Conservation (phyloP, 2,888 invertebrate genomes). For the Capitulum mitella region DNA sequence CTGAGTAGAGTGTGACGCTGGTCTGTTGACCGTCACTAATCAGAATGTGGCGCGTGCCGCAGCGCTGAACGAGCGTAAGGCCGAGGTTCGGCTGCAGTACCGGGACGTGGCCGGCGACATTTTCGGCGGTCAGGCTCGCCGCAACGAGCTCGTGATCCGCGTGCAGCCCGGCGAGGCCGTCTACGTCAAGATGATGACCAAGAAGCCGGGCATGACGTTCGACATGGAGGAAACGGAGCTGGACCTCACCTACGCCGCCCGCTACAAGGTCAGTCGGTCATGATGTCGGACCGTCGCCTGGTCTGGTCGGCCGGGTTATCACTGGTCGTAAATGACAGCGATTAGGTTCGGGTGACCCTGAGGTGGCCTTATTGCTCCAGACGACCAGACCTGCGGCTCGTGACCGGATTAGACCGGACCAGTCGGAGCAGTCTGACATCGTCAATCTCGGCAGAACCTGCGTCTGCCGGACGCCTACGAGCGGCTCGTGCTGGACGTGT, state of each 20-base stretch:
- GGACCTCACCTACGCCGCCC: conserved; percentile 85
- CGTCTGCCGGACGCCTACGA: conserved; percentile 77
- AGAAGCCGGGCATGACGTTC: conserved; percentile 95
- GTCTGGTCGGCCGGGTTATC: no score
- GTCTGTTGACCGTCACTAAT: no score
- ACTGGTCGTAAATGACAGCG: not conserved
- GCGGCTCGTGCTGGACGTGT: conserved; percentile 91
- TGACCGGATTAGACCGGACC: not conserved
- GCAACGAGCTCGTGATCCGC: conserved; percentile 94
- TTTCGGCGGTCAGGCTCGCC: conserved; percentile 76
- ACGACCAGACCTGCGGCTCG: not conserved
- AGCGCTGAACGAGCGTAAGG: conserved; percentile 86
- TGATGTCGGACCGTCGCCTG: no score
- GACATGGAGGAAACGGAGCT: conserved; percentile 96
- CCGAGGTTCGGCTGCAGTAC: conserved; percentile 95
- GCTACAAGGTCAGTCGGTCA: conserved; percentile 90
- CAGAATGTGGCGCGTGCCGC: no score
- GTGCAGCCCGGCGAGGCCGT: conserved; percentile 98
- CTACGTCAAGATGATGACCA: conserved; percentile 97
- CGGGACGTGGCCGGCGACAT: conserved; percentile 97
- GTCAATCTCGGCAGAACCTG: conserved; percentile 2
- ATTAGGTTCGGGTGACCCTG: not conserved
- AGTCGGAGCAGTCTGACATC: no score
- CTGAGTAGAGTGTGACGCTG: no score
- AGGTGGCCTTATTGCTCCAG: not conserved